Conservation (phyloP, 2,888 invertebrate genomes). For the Acronicta alni region DNA sequence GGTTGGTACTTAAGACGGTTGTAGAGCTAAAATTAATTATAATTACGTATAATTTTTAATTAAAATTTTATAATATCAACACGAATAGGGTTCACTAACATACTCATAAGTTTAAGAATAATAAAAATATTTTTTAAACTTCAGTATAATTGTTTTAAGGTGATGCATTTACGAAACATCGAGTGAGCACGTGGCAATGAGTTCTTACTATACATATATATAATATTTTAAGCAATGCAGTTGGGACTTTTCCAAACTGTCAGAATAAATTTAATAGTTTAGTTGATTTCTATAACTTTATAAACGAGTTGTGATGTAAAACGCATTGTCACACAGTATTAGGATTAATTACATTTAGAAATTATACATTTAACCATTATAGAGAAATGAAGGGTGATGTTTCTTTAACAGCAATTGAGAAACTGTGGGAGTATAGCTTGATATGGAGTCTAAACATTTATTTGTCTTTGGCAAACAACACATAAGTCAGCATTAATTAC, state of each 20-base stretch:
- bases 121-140: conserved; percentile 47
- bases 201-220: background rate
- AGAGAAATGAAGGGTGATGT: background rate
- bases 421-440: background rate
- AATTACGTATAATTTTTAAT: conserved; percentile 34
- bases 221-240: too few relatives aligned
- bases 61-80: conserved; percentile 38
- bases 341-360: conserved; percentile 20
- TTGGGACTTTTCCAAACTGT: too few relatives aligned
- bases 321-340: conserved; percentile 34
- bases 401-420: background rate
- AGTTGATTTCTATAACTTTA: background rate
- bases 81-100: conserved; percentile 54
- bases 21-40: conserved; percentile 35
- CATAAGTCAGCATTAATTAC: too few relatives aligned
- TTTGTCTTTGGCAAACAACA: too few relatives aligned
- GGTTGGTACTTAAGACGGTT: conserved; percentile 65
- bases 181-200: conserved; percentile 36
- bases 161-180: conserved; percentile 60
- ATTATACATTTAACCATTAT: background rate
- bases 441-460: too few relatives aligned
- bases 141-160: conserved; percentile 31
- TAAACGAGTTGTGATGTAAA: conserved; percentile 15
- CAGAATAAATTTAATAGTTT: too few relatives aligned
- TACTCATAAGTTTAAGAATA: conserved; percentile 60